Base-by-base conservation (phyloP, 1,140 invertebrate genomes). In the Drusus annulatus region DNA sequence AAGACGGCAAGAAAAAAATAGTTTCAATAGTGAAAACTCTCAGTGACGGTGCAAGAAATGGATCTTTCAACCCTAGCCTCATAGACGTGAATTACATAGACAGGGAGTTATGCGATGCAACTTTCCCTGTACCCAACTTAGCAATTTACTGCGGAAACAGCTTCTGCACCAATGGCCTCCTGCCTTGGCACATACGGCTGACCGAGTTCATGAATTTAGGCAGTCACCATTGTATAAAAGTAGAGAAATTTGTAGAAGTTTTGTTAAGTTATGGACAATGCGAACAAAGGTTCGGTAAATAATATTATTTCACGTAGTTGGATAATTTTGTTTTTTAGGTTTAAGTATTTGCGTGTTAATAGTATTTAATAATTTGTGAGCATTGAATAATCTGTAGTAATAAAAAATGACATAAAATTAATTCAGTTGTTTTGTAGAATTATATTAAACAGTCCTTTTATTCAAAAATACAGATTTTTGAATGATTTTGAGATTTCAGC, bases 171-270 rank as follows among this genome's bases (percentile, higher is more conserved):
- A 90, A 90, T 85, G 93, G 93, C 77, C 88, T 93, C 85, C 87
- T 94, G 19, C 93, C 93, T 52, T 95, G 93, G 94, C 93, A 94
- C 84, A 92, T 93, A 83, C 90, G 92, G 88, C 84, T 93, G 60
- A 93, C 93, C 50, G 93, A 94, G 89, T 94, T 95, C 87, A 86
- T 93, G 87, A 91, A 89, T 87, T 83, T 93, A 82, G 88, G 90
- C 80, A 85, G 88, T 78, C 89, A 92, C 83, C 86, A 91, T 85
- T 89, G 85, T 84, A 80, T 94, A 81, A 89, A 87, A 81, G 86
- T 90, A 73, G 86, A 90, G 63, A 87, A 89, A 80, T 94, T 92
- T 88, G 75, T 91, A 81, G 84, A 89, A 84, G 83, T 92, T 84
- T 88, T 94, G 82, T 87, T 89, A 82, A 90, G 86, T 84, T 94